Conservation (phyloP, 2,888 invertebrate species). For the Homarus gammarus region DNA sequence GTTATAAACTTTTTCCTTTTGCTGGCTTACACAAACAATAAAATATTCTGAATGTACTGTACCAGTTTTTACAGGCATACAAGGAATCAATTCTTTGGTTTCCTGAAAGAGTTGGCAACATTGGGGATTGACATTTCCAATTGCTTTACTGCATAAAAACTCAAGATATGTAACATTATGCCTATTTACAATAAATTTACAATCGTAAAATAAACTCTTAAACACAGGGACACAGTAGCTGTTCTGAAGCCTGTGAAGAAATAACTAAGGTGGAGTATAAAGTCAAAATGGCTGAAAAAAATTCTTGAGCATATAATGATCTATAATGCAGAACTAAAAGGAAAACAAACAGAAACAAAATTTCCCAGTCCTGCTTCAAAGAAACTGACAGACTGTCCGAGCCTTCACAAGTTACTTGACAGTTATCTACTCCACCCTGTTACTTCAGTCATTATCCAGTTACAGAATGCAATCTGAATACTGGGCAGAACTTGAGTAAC, state of each 20-base stretch:
- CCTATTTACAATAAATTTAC: conserved; percentile 62
- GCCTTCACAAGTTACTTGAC: background rate
- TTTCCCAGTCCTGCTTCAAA: background rate
- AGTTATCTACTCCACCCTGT: background rate
- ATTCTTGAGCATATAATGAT: background rate
- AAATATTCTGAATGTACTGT: conserved; percentile 50
- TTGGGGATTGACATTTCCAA: conserved; percentile 33
- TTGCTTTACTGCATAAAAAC: conserved; percentile 32
- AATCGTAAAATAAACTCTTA: conserved; percentile 29
- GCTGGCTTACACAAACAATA: conserved; percentile 55
- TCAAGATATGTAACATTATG: conserved; percentile 33
- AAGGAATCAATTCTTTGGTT: conserved; percentile 59
- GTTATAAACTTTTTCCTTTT: conserved; percentile 56
- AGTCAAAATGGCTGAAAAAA: background rate
- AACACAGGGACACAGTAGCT: conserved; percentile 24
- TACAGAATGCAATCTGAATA: conserved; percentile 2
- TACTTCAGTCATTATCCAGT: background rate
- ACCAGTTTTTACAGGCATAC: conserved; percentile 53
- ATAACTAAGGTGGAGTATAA: conserved; percentile 19
- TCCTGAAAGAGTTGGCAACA: conserved; percentile 54
- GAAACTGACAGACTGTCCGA: background rate
- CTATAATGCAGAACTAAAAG: background rate
- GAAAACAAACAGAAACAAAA: conserved; percentile 7
- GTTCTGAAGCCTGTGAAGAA: conserved; percentile 26
- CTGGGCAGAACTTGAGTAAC: conserved; percentile 16